Evolutionary conservation across 2,888 invertebrate genomes (phyloP).

Genomic region (Protophormia terraenovae): DNA sequence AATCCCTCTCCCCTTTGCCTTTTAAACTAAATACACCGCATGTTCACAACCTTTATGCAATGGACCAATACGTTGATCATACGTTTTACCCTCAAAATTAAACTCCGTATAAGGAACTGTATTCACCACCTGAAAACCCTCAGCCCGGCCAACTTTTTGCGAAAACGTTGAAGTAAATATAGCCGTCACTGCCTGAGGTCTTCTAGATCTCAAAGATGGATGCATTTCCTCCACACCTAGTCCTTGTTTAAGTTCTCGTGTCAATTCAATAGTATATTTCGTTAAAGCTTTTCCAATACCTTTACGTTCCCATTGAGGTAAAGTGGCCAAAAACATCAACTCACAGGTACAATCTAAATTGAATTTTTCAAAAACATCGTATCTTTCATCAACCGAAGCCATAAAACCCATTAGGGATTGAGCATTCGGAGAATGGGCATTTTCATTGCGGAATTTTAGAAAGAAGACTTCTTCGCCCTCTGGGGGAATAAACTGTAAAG

Average conservation of each 20-base stretch:
- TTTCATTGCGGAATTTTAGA: conserved; percentile 76
- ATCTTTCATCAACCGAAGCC: conserved; percentile 84
- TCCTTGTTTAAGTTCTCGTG: conserved; percentile 81
- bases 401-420: conserved; percentile 85
- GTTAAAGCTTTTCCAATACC: conserved; percentile 83
- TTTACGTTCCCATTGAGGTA: conserved; percentile 82
- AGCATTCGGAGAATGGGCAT: conserved; percentile 84
- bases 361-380: conserved; percentile 85
- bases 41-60: conserved; percentile 71
- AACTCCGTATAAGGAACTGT: conserved; percentile 83
- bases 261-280: conserved; percentile 83
- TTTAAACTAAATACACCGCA: conserved; percentile 67
- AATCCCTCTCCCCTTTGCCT: not conserved
- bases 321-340: conserved; percentile 86
- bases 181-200: conserved; percentile 82
- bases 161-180: conserved; percentile 84
- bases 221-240: conserved; percentile 80
- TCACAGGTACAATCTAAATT: conserved; percentile 85
- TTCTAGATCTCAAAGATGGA: conserved; percentile 71
- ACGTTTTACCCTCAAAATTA: conserved; percentile 84
- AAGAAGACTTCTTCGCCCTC: conserved; percentile 76
- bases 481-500: conserved; percentile 72
- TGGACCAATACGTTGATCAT: conserved; percentile 83
- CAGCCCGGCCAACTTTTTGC: conserved; percentile 83
- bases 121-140: conserved; percentile 83